These are phyloP conservation scores for Cyrtodaria siliqua DNA, from an alignment of 2,888 invertebrate species.

Conservation along the genomic window DNA sequence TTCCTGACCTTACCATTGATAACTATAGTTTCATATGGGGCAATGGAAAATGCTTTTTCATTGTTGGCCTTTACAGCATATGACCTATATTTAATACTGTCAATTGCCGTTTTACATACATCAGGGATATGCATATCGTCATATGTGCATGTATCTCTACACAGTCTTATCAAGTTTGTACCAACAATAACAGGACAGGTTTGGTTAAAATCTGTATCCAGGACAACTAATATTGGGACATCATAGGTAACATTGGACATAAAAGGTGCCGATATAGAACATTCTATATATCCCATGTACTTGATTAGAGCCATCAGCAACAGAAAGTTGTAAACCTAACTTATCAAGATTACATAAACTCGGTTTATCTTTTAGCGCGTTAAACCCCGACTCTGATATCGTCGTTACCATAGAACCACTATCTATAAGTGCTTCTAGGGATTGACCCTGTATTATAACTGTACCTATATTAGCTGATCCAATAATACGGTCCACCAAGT, in stretches of 20 bases:
- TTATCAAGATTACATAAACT: too few relatives aligned
- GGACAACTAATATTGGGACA: background rate
- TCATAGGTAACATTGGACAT: background rate
- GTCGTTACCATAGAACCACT: background rate
- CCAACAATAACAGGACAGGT: constrained; percentile 12
- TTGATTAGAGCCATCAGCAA: constrained; percentile 2
- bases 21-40: background rate
- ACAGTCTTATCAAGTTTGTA: too few relatives aligned
- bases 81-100: too few relatives aligned
- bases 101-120: too few relatives aligned
- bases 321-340: background rate
- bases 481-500: background rate
- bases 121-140: too few relatives aligned
- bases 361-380: background rate
- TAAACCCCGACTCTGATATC: background rate
- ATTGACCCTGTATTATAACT: background rate
- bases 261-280: background rate
- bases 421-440: background rate
- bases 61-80: too few relatives aligned
- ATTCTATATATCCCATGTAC: constrained; percentile 3
- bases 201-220: background rate
- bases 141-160: too few relatives aligned
- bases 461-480: too few relatives aligned
- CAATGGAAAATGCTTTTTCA: background rate
- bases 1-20: too few relatives aligned